These are phyloP conservation scores for Ondatra zibethicus DNA, from an alignment of 2,113 vertebrate genomes.

Conservation along the genomic window DNA sequence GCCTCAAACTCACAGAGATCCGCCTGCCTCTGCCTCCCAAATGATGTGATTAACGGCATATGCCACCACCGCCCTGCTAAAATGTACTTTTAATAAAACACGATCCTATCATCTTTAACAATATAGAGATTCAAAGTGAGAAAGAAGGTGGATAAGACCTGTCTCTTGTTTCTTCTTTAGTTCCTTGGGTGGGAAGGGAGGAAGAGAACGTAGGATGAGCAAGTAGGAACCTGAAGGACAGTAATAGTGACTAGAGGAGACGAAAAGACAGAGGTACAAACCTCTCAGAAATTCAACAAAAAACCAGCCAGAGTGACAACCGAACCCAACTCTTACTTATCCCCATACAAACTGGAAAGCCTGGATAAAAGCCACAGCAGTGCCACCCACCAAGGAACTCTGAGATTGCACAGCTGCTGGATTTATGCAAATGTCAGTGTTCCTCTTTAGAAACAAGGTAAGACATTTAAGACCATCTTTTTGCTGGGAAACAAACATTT, in stretches of 20 bases:
- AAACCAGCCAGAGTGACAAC: neutral
- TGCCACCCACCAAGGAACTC: neutral
- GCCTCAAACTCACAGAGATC: too few relatives aligned
- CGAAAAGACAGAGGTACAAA: neutral
- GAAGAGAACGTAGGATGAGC: neutral
- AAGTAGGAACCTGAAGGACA: neutral
- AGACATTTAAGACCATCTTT: conserved; percentile 50
- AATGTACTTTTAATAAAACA: neutral
- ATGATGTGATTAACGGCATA: too few relatives aligned
- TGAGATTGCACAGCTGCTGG: neutral
- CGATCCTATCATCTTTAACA: neutral
- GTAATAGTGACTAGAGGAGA: too few relatives aligned
- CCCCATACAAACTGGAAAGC: neutral
- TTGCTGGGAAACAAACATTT: conserved; percentile 40
- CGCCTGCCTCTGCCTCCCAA: too few relatives aligned
- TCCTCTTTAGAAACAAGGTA: conserved; percentile 53
- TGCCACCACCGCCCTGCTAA: neutral
- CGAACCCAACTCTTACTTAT: neutral
- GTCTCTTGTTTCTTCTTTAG: conserved; percentile 7
- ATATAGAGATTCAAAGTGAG: neutral
- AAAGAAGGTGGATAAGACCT: neutral
- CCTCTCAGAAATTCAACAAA: neutral
- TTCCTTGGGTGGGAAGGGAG: neutral
- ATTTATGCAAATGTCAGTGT: conserved; percentile 22
- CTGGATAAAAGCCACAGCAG: neutral